Evolutionary conservation across 2,797 vertebrate genomes (phyloP), one percentile per base, ranked within the genome.

Genomic region (Antrozous pallidus): DNA sequence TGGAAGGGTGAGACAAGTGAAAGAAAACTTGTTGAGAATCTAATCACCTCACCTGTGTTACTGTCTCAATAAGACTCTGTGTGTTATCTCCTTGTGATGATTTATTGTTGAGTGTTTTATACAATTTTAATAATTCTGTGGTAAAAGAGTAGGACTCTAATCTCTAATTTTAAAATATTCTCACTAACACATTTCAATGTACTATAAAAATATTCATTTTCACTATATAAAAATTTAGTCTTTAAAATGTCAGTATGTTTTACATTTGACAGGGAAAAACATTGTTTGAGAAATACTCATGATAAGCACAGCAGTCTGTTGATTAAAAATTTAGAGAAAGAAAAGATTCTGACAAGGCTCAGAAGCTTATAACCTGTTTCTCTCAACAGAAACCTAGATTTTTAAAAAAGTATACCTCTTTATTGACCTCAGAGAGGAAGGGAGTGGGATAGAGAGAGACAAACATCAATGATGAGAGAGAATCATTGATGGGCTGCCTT

Each of bases 261-360:
- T 63, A 6, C 7, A 33, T 83, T 86, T 92, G 45, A 80, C 51
- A 69, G 24, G 31, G 24, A 71, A 71, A 67, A 83, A 2, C 49
- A 81, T 90, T 96, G 91, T 95, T 58, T 86, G 42, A 94, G 17
- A 89, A 16, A 36, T 84, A 54, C 2, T 58, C 36, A 63, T 82
- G 8, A 91, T 84, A 93, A 63, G 24, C 26, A 65, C 31, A 88
- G 31, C 2, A 82, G 36, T 75, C 18, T 79, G 3, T 9, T 89
- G 26, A 3, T 79, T 83, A 77, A 78, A 86, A 71, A 51, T 36
- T 78, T 67, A 82, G 33, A 40, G 24, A 79, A 71, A 1, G 40
- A 42, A 80, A 67, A 45, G 5, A 78, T 73, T 90, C 80, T 92
- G 33, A 73, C 8, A 81, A 67, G 13, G 0, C 65, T 88, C 75